These are phyloP conservation scores for Eupithecia dodoneata DNA, from an alignment of 2,888 invertebrate species.

Conservation along the genomic window DNA sequence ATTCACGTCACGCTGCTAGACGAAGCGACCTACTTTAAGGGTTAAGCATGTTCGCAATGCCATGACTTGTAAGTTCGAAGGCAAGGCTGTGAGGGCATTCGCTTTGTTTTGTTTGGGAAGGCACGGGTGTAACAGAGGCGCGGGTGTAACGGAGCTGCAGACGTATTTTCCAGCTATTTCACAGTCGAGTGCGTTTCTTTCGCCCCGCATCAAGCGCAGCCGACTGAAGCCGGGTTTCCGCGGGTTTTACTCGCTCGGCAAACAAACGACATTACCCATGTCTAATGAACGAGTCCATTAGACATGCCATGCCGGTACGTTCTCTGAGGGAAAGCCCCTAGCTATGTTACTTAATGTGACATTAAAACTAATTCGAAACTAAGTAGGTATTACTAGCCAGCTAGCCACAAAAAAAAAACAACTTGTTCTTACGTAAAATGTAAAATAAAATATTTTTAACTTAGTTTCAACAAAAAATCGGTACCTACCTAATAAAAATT, in stretches of 20 bases:
- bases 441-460: neutral
- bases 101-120: neutral
- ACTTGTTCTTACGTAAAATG: neutral
- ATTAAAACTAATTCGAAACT: neutral
- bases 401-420: neutral
- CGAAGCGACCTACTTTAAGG: neutral
- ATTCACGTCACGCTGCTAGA: neutral
- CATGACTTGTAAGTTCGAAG: neutral
- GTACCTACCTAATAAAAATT: neutral
- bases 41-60: neutral
- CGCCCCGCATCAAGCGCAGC: slow-evolving; percentile 21
- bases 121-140: neutral
- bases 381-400: neutral
- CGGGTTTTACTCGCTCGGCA: slow-evolving; percentile 23
- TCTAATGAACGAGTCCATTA: neutral
- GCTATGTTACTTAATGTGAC: neutral
- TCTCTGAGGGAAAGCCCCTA: neutral
- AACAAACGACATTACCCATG: neutral
- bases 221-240: slow-evolving; percentile 9
- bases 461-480: neutral
- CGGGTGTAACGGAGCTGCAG: neutral
- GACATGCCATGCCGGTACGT: neutral
- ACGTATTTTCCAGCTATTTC: slow-evolving; percentile 43
- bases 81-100: neutral
- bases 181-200: slow-evolving; percentile 33